A percentile compares a stretch with the other conserved stretches of the same genome.
phyloP scores from a whole-genome alignment of 2,888 invertebrate genomes.

The Pimpla rufipes region DNA sequence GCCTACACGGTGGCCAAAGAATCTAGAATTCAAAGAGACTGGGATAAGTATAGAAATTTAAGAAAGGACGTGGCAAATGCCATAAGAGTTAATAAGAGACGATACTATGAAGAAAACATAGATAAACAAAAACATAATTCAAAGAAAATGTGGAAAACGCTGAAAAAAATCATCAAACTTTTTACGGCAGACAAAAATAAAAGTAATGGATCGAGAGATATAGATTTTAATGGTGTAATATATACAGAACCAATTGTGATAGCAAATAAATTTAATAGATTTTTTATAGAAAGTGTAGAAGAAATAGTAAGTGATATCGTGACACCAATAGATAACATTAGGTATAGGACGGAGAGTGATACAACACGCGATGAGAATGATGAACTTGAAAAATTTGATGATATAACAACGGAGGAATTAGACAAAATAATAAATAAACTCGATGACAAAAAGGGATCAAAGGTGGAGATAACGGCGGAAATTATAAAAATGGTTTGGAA shows the following conservation, averaged over 20 bases:
- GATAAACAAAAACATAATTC: too few species aligned
- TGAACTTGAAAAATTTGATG: background rate
- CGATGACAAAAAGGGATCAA: background rate
- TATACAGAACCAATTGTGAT: too few species aligned
- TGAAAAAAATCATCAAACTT: too few species aligned
- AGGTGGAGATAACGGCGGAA: background rate
- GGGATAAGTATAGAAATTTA: background rate
- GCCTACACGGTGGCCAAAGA: background rate
- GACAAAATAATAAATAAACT: background rate
- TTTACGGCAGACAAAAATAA: too few species aligned
- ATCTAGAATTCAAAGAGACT: background rate
- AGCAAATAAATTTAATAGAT: too few species aligned
- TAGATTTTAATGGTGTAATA: too few species aligned
- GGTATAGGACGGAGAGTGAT: background rate
- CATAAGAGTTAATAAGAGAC: too few species aligned
- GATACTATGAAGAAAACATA: too few species aligned
- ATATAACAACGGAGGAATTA: background rate
- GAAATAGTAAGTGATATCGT: background rate
- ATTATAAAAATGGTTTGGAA: background rate
- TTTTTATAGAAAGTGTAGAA: too few species aligned
- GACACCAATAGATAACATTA: too few species aligned
- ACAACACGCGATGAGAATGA: background rate
- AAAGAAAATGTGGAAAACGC: background rate
- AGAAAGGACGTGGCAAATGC: too few species aligned
- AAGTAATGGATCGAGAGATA: too few species aligned